Percentiles rank a stretch among this genome's conserved stretches.
phyloP scores from a whole-genome alignment of 2,797 vertebrate genomes.

The Pantherophis vulpinus region DNA sequence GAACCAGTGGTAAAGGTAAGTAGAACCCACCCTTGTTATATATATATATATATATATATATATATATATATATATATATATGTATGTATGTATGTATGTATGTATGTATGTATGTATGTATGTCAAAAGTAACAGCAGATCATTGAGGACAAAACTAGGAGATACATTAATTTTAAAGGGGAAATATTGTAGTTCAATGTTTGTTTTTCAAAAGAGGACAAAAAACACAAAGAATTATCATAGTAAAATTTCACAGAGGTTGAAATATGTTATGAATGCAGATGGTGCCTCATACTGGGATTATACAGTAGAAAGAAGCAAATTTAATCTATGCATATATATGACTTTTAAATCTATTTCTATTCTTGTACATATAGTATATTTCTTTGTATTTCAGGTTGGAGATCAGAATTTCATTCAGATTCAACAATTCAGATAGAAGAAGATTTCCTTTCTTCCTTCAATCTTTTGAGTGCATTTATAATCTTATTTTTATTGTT shows the following conservation, averaged over 20 bases:
- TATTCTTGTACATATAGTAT: not conserved
- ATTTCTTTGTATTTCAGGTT: not conserved
- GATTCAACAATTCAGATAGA: not conserved
- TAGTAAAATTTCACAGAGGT: constrained; percentile 25
- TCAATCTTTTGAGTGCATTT: constrained; percentile 3
- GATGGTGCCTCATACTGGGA: constrained; percentile 11
- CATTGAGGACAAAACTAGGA: constrained; percentile 21
- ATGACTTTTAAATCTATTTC: constrained; percentile 30
- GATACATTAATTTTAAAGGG: not conserved
- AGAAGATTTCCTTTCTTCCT: not conserved
- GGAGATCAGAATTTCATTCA: not conserved
- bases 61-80: too few species aligned
- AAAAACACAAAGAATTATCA: constrained; percentile 5
- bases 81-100: too few species aligned
- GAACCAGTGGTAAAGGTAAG: too few species aligned
- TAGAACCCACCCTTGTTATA: too few species aligned
- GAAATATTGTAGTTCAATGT: not conserved
- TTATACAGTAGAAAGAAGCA: constrained; percentile 35
- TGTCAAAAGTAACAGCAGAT: constrained; percentile 4
- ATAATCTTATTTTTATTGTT: not conserved
- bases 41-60: too few species aligned
- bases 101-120: too few species aligned
- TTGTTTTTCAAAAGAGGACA: constrained; percentile 48
- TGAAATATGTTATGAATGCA: constrained; percentile 44
- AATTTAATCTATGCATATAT: constrained; percentile 12